Evolutionary conservation across 2,888 invertebrate species (phyloP), one percentile per base, ranked within the genome.

Genomic region (Ornithoptera priamus): DNA sequence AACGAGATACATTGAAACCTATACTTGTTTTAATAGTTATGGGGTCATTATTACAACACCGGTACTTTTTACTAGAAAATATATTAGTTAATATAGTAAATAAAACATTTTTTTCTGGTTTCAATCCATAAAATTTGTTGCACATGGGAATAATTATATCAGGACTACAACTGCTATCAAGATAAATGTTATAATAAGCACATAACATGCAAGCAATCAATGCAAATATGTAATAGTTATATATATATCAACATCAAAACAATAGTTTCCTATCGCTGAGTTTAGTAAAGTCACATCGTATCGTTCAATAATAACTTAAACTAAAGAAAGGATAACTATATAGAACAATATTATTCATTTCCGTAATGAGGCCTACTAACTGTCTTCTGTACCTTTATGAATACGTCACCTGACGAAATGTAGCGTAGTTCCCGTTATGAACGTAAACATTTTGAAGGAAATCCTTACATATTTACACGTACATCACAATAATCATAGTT

Each of bases 351-450:
- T 53, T 53, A 53, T n/a, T 18, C n/a, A 53, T 18, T 53, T 53
- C 53, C n/a, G 53, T 66, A 70, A 66, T 65, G 61, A 67, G 67
- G 67, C 36, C 67, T 56, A 59, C 7, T 71, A 71, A 71, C 64
- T 61, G 70, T 65, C 64, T 10, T 61, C 60, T 62, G 67, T 46
- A 62, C 70, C 67, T 70, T 64, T 62, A 64, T 70, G 36, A 67
- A 70, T 67, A 67, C 67, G 42, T 70, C 63, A 64, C 64, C 64
- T 17, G 57, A 53, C 70, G 30, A 67, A 67, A 67, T 67, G 67
- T 56, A 53, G 53, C 70, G 50, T 56, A n/a, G 20, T 46, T 64
- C 64, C 70, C 67, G 70, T 70, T 70, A 70, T 59, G 63, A 64
- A 67, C 17, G 64, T 46, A 67, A 70, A 60, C n/a, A 63, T 61